phyloP scores from a whole-genome alignment of 2,888 invertebrate genomes.

The Alitta virens region DNA sequence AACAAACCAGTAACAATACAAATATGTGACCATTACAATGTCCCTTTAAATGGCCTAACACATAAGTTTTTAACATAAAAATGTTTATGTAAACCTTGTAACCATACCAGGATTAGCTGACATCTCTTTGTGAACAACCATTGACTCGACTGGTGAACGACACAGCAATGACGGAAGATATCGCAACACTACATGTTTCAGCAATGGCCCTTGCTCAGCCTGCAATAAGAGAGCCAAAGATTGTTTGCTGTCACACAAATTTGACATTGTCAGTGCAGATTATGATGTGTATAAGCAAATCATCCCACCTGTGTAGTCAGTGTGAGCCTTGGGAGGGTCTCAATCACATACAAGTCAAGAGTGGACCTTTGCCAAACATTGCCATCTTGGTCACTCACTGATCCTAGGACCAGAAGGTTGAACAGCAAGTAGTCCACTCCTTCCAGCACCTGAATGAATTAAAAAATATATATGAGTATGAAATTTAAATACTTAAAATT shows the following conservation, averaged over 20 bases:
- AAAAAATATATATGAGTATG: not conserved
- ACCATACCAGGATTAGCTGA: no score
- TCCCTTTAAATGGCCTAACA: no score
- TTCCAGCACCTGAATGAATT: slow-evolving; percentile 33
- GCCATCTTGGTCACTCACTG: slow-evolving; percentile 38
- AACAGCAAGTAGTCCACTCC: slow-evolving; percentile 42
- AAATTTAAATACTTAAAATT: no score
- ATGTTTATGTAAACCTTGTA: no score
- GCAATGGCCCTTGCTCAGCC: no score
- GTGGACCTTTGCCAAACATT: slow-evolving; percentile 40
- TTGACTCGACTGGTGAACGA: slow-evolving; percentile 36
- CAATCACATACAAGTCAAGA: slow-evolving; percentile 42
- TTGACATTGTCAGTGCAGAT: no score
- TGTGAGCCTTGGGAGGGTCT: slow-evolving; percentile 35
- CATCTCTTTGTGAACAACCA: no score
- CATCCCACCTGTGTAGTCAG: no score
- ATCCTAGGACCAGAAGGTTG: slow-evolving; percentile 40
- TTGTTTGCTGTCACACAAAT: not conserved
- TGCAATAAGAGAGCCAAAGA: not conserved
- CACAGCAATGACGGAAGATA: slow-evolving; percentile 38
- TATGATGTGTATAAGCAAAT: no score
- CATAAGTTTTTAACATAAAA: no score
- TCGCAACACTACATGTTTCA: slow-evolving; percentile 20
- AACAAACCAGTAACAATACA: no score
- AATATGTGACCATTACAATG: no score